Conservation (phyloP, 2,113 vertebrate genomes). For the Xiphias gladius region DNA sequence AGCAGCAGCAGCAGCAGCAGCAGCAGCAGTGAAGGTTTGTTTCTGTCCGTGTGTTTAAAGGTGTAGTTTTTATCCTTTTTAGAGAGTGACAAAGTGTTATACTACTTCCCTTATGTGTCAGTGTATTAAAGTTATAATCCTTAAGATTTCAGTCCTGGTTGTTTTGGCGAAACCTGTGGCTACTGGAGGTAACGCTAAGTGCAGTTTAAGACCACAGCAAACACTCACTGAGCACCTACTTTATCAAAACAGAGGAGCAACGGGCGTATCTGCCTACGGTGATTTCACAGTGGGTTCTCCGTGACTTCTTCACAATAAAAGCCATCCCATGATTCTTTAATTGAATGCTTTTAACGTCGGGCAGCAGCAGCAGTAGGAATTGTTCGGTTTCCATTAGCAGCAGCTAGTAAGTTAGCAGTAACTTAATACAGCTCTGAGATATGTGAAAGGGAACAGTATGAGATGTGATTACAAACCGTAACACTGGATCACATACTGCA, state of each 20-base stretch:
- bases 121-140: neutral
- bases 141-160: too few species aligned
- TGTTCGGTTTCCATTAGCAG: neutral
- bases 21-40: slow-evolving; percentile 75
- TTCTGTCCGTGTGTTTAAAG: neutral
- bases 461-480: too few species aligned
- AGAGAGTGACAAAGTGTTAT: neutral
- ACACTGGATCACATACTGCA: too few species aligned
- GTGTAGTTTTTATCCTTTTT: neutral
- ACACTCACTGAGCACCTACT: neutral
- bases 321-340: too few species aligned
- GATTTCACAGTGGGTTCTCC: too few species aligned
- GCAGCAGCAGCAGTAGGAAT: neutral
- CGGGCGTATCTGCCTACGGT: too few species aligned
- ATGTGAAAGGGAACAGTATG: neutral
- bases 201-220: too few species aligned
- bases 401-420: too few species aligned
- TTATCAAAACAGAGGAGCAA: neutral
- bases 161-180: too few species aligned
- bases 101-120: neutral
- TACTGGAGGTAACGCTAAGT: too few species aligned
- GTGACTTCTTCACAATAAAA: too few species aligned
- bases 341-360: too few species aligned
- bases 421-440: neutral
- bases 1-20: slow-evolving; percentile 83